Percentiles rank a stretch among this genome's conserved stretches.
Conservation (phyloP, 2,888 invertebrate genomes). For the Catocala nupta region DNA sequence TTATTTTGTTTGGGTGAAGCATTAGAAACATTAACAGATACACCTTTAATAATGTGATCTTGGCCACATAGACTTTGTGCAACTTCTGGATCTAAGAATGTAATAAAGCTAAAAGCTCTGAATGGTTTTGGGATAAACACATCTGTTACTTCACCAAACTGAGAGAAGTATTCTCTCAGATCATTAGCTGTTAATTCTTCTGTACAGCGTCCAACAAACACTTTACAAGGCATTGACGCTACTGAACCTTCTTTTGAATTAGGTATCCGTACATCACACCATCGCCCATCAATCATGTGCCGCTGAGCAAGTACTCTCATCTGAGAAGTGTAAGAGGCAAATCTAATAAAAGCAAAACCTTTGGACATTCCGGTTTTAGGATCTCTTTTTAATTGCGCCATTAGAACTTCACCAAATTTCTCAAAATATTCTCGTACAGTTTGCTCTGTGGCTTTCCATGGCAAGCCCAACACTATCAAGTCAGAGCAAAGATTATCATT, state of each 20-base stretch:
- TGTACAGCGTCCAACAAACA: constrained; percentile 95
- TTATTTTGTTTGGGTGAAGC: constrained; percentile 94
- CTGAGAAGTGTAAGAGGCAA: constrained; percentile 97
- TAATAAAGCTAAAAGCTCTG: constrained; percentile 94
- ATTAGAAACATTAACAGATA: constrained; percentile 96
- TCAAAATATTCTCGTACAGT: constrained; percentile 98
- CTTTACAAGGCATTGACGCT: constrained; percentile 92
- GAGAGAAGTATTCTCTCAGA: constrained; percentile 92
- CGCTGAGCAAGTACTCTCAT: constrained; percentile 97
- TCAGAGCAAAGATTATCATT: constrained; percentile 98
- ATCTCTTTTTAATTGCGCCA: constrained; percentile 99
- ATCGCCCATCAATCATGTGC: constrained; percentile 98
- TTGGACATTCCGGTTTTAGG: constrained; percentile 97
- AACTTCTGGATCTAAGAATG: constrained; percentile 93
- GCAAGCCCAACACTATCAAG: constrained; percentile 98
- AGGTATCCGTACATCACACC: constrained; percentile 99
- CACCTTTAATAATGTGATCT: constrained; percentile 94
- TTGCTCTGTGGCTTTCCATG: constrained; percentile 99
- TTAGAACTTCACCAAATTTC: constrained; percentile 98
- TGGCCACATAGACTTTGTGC: constrained; percentile 94
- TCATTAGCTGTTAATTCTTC: constrained; percentile 94
- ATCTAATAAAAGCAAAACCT: constrained; percentile 99
- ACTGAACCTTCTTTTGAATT: constrained; percentile 95
- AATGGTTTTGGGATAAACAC: constrained; percentile 96
- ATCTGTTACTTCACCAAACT: constrained; percentile 94